Conservation (phyloP, 1,140 invertebrate genomes). For the Hormaphis cornu region DNA sequence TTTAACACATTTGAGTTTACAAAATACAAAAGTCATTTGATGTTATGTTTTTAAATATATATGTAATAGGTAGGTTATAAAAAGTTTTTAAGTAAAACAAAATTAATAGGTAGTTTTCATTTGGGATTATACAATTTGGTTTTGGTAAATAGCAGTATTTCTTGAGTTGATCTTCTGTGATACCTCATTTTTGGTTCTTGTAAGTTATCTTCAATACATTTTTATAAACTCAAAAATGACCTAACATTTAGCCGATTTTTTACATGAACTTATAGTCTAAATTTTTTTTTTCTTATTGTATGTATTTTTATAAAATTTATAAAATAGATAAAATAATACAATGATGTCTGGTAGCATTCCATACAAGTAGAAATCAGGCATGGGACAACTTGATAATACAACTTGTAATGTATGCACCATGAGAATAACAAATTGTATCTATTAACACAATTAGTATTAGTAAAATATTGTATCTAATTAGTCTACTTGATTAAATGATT, state of each 20-base stretch:
- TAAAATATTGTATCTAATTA: not conserved
- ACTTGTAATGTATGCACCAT: constrained; percentile 48
- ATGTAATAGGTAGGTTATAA: no score
- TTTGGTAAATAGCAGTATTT: no score
- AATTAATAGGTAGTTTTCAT: no score
- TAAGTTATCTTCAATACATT: not conserved
- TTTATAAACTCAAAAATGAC: not conserved
- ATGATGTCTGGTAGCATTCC: constrained; percentile 53
- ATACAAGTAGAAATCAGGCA: constrained; percentile 45
- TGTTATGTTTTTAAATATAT: no score
- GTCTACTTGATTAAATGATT: constrained; percentile 34
- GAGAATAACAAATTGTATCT: constrained; percentile 58
- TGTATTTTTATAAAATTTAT: constrained; percentile 53
- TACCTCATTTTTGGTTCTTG: not conserved
- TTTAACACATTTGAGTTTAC: no score
- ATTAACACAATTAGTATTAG: constrained; percentile 40
- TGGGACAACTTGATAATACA: constrained; percentile 48
- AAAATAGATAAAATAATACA: constrained; percentile 60
- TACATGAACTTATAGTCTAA: not conserved
- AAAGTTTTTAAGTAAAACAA: no score
- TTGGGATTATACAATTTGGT: no score
- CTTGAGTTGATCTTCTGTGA: no score
- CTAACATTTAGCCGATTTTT: constrained; percentile 1
- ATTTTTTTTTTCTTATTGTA: constrained; percentile 40
- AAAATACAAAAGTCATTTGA: no score